Conservation (phyloP, 2,797 vertebrate species). For the Lemur catta region DNA sequence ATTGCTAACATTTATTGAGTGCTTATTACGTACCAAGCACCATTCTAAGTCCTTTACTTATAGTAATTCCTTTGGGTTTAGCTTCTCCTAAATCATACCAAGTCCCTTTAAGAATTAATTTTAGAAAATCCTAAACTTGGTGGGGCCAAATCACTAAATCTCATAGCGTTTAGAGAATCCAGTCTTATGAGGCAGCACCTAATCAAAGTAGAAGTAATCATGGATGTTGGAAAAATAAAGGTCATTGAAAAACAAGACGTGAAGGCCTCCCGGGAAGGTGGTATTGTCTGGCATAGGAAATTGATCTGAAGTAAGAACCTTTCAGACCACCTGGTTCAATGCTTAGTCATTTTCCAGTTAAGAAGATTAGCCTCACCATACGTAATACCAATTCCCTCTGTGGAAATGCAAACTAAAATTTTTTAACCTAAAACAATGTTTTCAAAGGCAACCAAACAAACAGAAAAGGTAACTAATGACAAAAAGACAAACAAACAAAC, state of each 20-base stretch:
- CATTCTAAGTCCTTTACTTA: not conserved
- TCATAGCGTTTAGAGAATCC: slow-evolving; percentile 65
- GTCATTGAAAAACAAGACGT: slow-evolving; percentile 54
- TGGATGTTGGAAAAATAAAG: slow-evolving; percentile 63
- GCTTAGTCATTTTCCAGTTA: slow-evolving; percentile 68
- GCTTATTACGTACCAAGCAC: not conserved
- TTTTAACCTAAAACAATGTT: slow-evolving; percentile 68
- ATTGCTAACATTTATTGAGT: not conserved
- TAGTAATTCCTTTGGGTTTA: not conserved
- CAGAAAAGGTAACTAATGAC: not conserved
- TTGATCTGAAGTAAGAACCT: slow-evolving; percentile 67
- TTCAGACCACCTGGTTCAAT: slow-evolving; percentile 66
- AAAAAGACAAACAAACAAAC: not conserved
- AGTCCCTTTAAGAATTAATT: not conserved
- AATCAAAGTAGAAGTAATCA: slow-evolving; percentile 62
- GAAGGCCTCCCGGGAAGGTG: slow-evolving; percentile 62
- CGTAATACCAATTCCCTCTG: slow-evolving; percentile 34
- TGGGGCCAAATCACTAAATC: slow-evolving; percentile 28
- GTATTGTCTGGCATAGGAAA: slow-evolving; percentile 66
- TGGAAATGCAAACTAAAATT: slow-evolving; percentile 37
- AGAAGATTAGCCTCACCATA: slow-evolving; percentile 74
- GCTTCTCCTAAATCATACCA: not conserved
- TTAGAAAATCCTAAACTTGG: slow-evolving; percentile 52
- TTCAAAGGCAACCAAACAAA: not conserved
- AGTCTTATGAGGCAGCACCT: slow-evolving; percentile 52